phyloP scores from a whole-genome alignment of 2,113 vertebrate species.

The Nipponia nippon region DNA sequence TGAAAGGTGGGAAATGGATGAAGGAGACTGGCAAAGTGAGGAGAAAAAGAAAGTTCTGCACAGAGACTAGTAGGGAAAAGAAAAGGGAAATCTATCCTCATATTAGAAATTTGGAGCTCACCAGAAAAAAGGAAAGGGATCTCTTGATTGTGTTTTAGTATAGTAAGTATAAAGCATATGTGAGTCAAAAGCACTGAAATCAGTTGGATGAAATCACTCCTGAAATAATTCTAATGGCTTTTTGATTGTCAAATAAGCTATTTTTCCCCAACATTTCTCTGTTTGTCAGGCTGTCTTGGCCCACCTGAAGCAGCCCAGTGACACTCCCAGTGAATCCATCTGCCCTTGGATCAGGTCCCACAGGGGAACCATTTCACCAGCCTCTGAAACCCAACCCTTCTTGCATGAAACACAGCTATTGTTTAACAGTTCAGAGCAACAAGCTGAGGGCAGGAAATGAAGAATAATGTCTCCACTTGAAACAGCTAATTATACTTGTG shows the following conservation, averaged over 20 bases:
- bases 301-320: not conserved
- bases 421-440: constrained; percentile 36
- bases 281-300: not conserved
- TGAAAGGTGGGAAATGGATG: not conserved
- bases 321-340: not conserved
- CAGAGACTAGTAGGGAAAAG: not conserved
- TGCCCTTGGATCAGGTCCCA: not conserved
- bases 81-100: not conserved
- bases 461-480: constrained; percentile 51
- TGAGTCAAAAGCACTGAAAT: not conserved
- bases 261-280: not conserved
- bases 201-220: not conserved
- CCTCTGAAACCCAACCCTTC: not conserved
- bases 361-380: not conserved
- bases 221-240: not conserved
- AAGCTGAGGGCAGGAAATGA: constrained; percentile 47
- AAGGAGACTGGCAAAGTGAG: not conserved
- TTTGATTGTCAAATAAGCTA: not conserved
- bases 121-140: not conserved
- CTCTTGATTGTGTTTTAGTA: not conserved
- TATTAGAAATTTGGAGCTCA: not conserved
- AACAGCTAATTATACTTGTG: constrained; percentile 41
- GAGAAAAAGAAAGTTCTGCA: not conserved
- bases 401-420: constrained; percentile 42
- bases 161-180: not conserved